Conservation (phyloP, 1,140 invertebrate species). For the Vanessa atalanta region DNA sequence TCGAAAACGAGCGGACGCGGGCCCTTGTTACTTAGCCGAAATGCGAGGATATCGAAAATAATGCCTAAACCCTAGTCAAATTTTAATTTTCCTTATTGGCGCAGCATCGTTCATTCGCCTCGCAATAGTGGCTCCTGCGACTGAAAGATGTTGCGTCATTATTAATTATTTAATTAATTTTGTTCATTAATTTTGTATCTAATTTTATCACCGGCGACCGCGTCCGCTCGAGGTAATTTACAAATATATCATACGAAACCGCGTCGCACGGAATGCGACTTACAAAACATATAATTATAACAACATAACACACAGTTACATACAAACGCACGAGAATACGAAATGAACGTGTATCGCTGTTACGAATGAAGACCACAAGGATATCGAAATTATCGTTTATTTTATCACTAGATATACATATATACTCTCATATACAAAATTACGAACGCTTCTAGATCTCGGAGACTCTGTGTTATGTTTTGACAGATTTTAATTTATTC, state of each 20-base stretch:
- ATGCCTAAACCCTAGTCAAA: slow-evolving; percentile 76
- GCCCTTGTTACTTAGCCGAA: slow-evolving; percentile 76
- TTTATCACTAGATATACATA: slow-evolving; percentile 51
- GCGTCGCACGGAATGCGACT: slow-evolving; percentile 57
- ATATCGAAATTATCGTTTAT: slow-evolving; percentile 70
- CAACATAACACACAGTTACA: slow-evolving; percentile 57
- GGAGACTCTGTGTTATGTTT: slow-evolving; percentile 36
- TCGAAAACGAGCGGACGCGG: slow-evolving; percentile 72
- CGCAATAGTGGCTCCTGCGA: slow-evolving; percentile 27
- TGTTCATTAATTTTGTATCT: slow-evolving; percentile 75
- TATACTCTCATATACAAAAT: slow-evolving; percentile 65
- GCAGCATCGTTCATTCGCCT: slow-evolving; percentile 30
- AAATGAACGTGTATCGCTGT: slow-evolving; percentile 75
- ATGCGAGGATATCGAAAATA: slow-evolving; percentile 79
- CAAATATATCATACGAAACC: slow-evolving; percentile 73
- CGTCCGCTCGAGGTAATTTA: slow-evolving; percentile 74
- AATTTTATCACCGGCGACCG: slow-evolving; percentile 76
- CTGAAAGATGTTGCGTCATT: slow-evolving; percentile 39
- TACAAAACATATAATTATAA: slow-evolving; percentile 55
- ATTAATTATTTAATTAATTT: slow-evolving; percentile 67
- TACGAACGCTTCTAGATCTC: slow-evolving; percentile 48
- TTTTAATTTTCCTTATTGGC: slow-evolving; percentile 51
- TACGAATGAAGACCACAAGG: slow-evolving; percentile 79
- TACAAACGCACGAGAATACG: slow-evolving; percentile 62
- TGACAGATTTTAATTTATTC: slow-evolving; percentile 38